phyloP scores from a whole-genome alignment of 1,140 invertebrate genomes.

The Brachionus sp. region DNA sequence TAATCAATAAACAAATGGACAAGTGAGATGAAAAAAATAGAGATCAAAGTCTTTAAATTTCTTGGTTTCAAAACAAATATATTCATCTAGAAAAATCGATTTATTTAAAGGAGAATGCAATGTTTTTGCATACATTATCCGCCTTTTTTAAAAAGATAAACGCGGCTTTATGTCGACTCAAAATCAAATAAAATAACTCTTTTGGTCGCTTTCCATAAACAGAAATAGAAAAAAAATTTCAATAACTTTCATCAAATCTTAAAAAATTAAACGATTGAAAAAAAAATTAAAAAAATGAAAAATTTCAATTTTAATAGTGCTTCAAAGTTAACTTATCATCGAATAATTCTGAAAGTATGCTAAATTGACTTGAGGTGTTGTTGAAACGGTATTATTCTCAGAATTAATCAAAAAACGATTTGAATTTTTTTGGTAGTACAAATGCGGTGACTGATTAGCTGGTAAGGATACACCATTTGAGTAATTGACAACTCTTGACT shows the following conservation, averaged over 20 bases:
- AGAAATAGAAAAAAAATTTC: neutral
- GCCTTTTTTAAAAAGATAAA: neutral
- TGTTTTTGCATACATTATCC: slow-evolving; percentile 2
- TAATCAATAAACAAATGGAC: neutral
- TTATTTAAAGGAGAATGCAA: neutral
- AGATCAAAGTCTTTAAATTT: neutral
- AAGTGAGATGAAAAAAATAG: neutral
- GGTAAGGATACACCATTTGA: neutral
- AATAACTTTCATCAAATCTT: slow-evolving; percentile 10
- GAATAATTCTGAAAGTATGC: slow-evolving; percentile 15
- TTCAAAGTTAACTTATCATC: slow-evolving; percentile 9
- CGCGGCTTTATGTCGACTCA: neutral
- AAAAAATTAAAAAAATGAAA: slow-evolving; percentile 23
- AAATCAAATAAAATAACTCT: slow-evolving; percentile 1
- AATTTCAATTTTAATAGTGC: neutral
- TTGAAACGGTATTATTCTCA: neutral
- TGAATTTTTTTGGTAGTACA: neutral
- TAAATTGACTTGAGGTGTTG: slow-evolving; percentile 1
- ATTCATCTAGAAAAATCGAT: neutral
- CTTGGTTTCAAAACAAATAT: neutral
- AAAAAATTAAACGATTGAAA: slow-evolving; percentile 10
- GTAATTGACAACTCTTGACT: neutral
- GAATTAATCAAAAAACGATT: slow-evolving; percentile 3
- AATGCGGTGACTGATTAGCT: neutral
- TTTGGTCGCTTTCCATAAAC: neutral